Evolutionary conservation across 2,113 vertebrate genomes (phyloP).

Genomic region (Forbesichthys agassizii): DNA sequence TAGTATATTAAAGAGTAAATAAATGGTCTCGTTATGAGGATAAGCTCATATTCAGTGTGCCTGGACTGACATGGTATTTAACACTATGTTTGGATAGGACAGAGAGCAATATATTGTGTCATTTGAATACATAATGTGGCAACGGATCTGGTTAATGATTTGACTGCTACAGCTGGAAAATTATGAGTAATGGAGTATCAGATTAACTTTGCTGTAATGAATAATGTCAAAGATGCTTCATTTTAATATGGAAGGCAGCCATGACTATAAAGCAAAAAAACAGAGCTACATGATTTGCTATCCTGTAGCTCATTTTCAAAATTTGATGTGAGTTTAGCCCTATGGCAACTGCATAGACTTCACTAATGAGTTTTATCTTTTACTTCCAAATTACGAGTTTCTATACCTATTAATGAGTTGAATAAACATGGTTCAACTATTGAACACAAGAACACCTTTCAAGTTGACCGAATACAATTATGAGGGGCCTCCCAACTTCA

Average conservation of each 20-base stretch:
- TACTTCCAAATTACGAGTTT: too few species aligned
- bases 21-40: slow-evolving; percentile 13
- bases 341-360: too few species aligned
- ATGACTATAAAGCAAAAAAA: neutral
- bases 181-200: slow-evolving; percentile 55
- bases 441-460: too few species aligned
- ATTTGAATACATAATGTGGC: slow-evolving; percentile 46
- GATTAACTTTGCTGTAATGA: slow-evolving; percentile 14
- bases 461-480: too few species aligned
- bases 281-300: too few species aligned
- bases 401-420: too few species aligned
- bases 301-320: too few species aligned
- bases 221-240: slow-evolving; percentile 14
- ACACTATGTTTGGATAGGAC: slow-evolving; percentile 23
- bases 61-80: slow-evolving; percentile 20
- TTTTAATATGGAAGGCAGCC: slow-evolving; percentile 17
- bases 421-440: too few species aligned
- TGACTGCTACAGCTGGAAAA: slow-evolving; percentile 26
- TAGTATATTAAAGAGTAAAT: neutral
- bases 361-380: too few species aligned
- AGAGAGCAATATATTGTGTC: slow-evolving; percentile 33
- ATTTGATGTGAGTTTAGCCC: too few species aligned
- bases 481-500: too few species aligned
- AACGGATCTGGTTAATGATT: slow-evolving; percentile 36
- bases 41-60: slow-evolving; percentile 22